Base-by-base conservation (phyloP, 53 echinoderm and acorn worm species). In the Mesocentrotus franciscanus region DNA sequence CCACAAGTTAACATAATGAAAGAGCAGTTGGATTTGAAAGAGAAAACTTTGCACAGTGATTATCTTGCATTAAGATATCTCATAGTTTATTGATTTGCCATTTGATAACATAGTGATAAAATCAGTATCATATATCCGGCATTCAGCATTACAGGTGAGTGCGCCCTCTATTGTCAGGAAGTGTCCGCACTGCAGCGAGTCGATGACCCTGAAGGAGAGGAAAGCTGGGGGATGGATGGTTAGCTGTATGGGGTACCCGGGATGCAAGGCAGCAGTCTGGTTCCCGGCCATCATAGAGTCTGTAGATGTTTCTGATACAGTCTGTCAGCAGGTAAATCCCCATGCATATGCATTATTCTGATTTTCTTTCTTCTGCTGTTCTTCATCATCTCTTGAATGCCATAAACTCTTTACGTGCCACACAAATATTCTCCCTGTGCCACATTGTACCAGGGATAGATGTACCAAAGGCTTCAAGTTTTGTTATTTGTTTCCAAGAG, bases 211-310 rank as follows among this genome's bases (percentile, higher is more conserved):
- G 56, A 98, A 97, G 93, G 95, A 95, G 59, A 97, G 96, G 93
- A 98, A 98, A 93, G 97, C 97, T 78, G 99, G 98, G 0, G 98
- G 99, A 59, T 98, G 95, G 94, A 98, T 99, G 99, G 95, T 99
- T 90, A 94, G 96, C 92, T 99, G 98, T 95, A 96, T 96, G 76
- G 98, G 98, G 72, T 99, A 94, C 97, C 98, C 98, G 93, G 98
- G 96, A 79, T 99, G 99, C 95, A 98, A 96, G 74, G 97, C 97
- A 49, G 99, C 97, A 2, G 96, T 99, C 64, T 99, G 96, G 95
- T 96, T 99, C 90, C 99, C 99, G 22, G 87, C 94, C 12, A 92
- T 95, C 66, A 96, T 99, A 16, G 95, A 95, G 90, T 91, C 97
- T 24, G 98, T 97, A 17, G 96, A 96, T 34, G 94, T 99, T 27